A percentile compares a stretch with the other conserved stretches of the same genome.
Evolutionary conservation across 2,888 invertebrate genomes (phyloP).

Genomic region (Ischnus inquisitorius): DNA sequence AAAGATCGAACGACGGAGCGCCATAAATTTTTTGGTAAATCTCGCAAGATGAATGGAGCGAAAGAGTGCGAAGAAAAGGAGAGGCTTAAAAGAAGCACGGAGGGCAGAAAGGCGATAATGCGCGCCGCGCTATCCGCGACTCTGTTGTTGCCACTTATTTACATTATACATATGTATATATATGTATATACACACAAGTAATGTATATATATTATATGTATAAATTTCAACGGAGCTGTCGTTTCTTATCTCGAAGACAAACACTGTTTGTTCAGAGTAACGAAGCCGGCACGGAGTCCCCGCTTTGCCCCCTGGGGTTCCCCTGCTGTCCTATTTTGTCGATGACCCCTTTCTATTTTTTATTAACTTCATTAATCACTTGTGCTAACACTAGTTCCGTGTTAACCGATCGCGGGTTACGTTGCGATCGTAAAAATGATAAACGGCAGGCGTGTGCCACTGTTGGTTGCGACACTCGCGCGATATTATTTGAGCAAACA

Average conservation of each 20-base stretch:
- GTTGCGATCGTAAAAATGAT: background rate
- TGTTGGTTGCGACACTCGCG: background rate
- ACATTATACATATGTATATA: too few species aligned
- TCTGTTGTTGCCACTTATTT: background rate
- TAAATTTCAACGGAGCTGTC: slow-evolving; percentile 11
- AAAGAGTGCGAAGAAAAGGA: slow-evolving; percentile 23
- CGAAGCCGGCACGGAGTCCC: background rate
- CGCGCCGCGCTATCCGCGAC: slow-evolving; percentile 12
- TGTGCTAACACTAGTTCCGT: background rate
- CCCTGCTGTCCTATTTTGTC: background rate
- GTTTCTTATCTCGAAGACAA: slow-evolving; percentile 59
- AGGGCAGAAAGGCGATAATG: slow-evolving; percentile 26
- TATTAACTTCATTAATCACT: background rate
- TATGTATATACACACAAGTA: background rate
- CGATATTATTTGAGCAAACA: background rate
- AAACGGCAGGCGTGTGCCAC: background rate
- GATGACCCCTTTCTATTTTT: background rate
- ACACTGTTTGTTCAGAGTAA: slow-evolving; percentile 33
- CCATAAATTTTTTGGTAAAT: slow-evolving; percentile 57
- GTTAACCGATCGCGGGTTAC: background rate
- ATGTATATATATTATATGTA: background rate
- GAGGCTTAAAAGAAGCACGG: slow-evolving; percentile 32
- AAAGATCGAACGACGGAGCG: slow-evolving; percentile 39
- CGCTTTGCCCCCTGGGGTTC: background rate
- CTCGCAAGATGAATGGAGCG: slow-evolving; percentile 6